phyloP scores from a whole-genome alignment of 2,797 vertebrate species.

The Bradypus variegatus region DNA sequence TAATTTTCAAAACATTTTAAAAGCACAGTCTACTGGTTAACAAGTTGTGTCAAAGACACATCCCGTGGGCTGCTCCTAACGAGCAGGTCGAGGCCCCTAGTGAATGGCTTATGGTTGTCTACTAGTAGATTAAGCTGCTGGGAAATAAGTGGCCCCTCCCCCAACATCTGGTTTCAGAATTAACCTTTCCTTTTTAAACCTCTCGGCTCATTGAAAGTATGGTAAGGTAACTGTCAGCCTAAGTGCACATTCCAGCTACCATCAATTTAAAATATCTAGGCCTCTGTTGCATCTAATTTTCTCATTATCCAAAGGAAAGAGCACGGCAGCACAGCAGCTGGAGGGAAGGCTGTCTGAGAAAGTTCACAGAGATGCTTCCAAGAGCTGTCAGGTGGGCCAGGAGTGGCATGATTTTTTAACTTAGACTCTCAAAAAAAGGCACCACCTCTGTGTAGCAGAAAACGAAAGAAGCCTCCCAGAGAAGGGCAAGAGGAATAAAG shows the following conservation, averaged over 20 bases:
- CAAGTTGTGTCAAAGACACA: not conserved
- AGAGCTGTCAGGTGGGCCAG: not conserved
- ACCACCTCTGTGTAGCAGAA: not conserved
- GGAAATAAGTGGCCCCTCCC: not conserved
- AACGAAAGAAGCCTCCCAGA: not conserved
- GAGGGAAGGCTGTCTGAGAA: not conserved
- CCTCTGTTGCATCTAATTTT: conserved; percentile 32
- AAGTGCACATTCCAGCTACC: not conserved
- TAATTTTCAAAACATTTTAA: conserved; percentile 21
- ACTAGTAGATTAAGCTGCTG: not conserved
- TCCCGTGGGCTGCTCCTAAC: not conserved
- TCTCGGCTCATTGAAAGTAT: not conserved
- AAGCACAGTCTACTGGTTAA: not conserved
- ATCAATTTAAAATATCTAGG: not conserved
- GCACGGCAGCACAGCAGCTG: not conserved
- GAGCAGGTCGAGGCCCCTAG: too few relatives aligned
- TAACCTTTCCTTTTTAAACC: conserved; percentile 12
- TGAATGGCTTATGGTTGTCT: not conserved
- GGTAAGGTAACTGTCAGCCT: conserved; percentile 22
- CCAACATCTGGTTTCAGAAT: not conserved
- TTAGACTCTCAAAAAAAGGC: not conserved
- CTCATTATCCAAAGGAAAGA: conserved; percentile 28
- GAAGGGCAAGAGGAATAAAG: not conserved
- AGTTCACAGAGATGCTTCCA: not conserved
- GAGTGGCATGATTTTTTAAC: not conserved